Base-by-base conservation (phyloP, 2,888 invertebrate species). In the Erannis defoliaria region DNA sequence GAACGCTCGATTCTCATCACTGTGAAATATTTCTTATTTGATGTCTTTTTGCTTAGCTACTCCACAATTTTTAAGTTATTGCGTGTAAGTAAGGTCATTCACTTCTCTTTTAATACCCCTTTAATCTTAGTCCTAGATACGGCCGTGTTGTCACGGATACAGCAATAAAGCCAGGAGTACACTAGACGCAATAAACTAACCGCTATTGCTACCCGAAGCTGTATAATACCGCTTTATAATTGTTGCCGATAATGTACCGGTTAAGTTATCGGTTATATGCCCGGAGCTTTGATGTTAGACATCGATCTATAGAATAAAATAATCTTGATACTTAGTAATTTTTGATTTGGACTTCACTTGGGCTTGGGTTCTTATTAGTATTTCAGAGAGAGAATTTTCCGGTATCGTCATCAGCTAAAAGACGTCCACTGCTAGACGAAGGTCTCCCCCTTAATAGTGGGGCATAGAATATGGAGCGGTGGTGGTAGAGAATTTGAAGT, bases 171-270 rank as follows among this genome's bases (percentile, higher is more conserved):
- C 80, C 75, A 74, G 77, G 78, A 77, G 73, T 77, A 84, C 81
- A 88, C 80, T 81, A 82, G 76, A 77, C 67, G 78, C 74, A 76
- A 85, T 88, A 88, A 87, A 88, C 83, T 81, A 80, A 77, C 72
- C 66, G 75, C 80, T 84, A 85, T 88, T 79, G 74, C 80, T 78
- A 76, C 76, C 80, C 77, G 70, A 78, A 79, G 78, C 81, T 82
- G 75, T 73, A 73, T 75, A 84, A 85, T 83, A 80, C 81, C 81
- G 76, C 78, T 84, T 82, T 76, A 81, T 85, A 85, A 86, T 85
- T 84, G 86, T 74, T 68, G 74, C 80, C 80, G 80, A 81, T 81
- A 82, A 73, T 70, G 70, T 73, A 70, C 63, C 54, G 53, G 62
- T 64, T 67, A 51, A 71, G 66, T 70, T 69, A 70, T 68, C 61